Conservation (phyloP, 2,113 vertebrate genomes). For the Isichthys henryi region DNA sequence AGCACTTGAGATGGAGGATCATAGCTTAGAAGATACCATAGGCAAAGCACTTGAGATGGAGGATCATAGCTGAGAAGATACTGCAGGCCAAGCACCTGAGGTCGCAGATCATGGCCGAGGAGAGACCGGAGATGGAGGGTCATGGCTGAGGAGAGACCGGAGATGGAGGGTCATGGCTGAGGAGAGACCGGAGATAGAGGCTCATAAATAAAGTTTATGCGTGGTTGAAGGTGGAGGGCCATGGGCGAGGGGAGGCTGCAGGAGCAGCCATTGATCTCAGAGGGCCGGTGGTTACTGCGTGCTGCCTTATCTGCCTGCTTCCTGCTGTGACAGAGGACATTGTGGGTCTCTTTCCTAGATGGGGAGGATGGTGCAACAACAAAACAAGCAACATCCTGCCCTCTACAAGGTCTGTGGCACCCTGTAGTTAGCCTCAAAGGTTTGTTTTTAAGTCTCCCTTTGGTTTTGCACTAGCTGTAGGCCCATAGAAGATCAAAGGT, state of each 20-base stretch:
- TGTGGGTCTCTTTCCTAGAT: not conserved
- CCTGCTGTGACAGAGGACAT: conserved; percentile 24
- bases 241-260: not conserved
- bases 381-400: conserved; percentile 12
- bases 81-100: too few relatives aligned
- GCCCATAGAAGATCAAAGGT: not conserved
- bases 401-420: not conserved
- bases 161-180: not conserved
- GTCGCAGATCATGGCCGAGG: too few relatives aligned
- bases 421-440: not conserved
- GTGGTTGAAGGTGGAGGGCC: not conserved
- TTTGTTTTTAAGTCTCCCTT: not conserved
- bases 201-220: not conserved
- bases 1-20: not conserved
- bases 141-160: not conserved
- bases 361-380: not conserved
- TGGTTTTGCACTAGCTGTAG: not conserved
- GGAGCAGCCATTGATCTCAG: not conserved
- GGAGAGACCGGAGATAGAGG: not conserved
- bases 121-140: not conserved
- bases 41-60: too few relatives aligned
- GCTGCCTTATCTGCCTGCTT: conserved; percentile 24
- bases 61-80: not conserved
- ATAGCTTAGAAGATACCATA: not conserved
- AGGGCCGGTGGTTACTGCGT: conserved; percentile 27